Evolutionary conservation across 1,140 invertebrate genomes (phyloP), one percentile per base, ranked within the genome.

Genomic region (Homarus americanus): DNA sequence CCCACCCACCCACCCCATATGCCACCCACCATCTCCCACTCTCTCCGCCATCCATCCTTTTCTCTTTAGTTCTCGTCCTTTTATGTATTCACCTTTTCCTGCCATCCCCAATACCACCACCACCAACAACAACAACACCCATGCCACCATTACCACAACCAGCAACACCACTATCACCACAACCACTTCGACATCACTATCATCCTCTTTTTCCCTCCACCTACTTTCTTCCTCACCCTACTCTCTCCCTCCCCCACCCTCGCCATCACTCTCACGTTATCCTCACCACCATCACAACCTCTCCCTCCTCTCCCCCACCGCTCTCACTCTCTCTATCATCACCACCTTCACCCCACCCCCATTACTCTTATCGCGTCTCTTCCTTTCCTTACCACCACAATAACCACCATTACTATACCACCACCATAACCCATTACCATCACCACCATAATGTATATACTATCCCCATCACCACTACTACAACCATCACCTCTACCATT

Each of bases 171-270:
- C 72, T 79, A 28, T 79, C 38, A 44, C 10, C 41, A 15, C 10
- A 28, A 28, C 7, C 17, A n/a, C n/a, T 15, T 41, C n/a, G n/a
- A 24, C 0, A 38, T 73, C 2, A 44, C 66, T 73, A 4, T 85
- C 83, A 72, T 38, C 44, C 66, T 85, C 34, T 85, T 63, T 73
- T 24, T 85, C n/a, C n/a, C n/a, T n/a, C n/a, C n/a, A n/a, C n/a
- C n/a, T n/a, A n/a, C n/a, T n/a, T n/a, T 7, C 41, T 34, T 85
- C 36, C 75, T 34, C 34, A 5, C 53, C 28, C 34, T 7, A 73
- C 69, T 5, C 34, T 41, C 20, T 44, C 49, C 15, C 53, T 63
- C 2, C 53, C 49, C 32, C 49, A 24, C n/a, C 53, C 1, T 66
- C 1, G 5, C 28, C 24, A 17, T 66, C 28, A 15, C 1, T 17